Percentiles rank a stretch among this genome's conserved stretches.
These are phyloP conservation scores for Diceros bicornis DNA, from an alignment of 2,797 vertebrate species.

Conservation along the genomic window DNA sequence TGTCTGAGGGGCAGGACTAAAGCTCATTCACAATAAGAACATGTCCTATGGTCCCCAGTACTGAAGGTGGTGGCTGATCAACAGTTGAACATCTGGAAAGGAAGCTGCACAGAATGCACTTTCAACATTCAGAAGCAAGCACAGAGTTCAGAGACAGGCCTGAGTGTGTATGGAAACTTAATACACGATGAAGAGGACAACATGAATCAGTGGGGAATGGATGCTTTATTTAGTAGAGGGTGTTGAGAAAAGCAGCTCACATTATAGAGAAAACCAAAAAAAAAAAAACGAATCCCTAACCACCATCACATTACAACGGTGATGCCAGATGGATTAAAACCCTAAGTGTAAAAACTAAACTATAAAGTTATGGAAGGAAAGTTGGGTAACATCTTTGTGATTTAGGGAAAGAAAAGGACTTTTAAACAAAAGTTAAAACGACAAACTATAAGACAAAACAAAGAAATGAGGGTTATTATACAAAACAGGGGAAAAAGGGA, in stretches of 20 bases:
- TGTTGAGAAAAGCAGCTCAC: not conserved
- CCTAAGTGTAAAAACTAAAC: not conserved
- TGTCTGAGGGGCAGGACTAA: not conserved
- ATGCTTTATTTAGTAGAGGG: not conserved
- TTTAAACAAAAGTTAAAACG: not conserved
- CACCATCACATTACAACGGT: too few relatives aligned
- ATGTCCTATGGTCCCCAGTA: not conserved
- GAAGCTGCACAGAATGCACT: not conserved
- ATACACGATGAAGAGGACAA: not conserved
- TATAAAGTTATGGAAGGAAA: not conserved
- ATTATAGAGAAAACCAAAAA: not conserved
- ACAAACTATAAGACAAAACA: not conserved
- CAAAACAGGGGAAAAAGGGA: too few relatives aligned
- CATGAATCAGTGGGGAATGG: not conserved
- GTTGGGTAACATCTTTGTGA: not conserved
- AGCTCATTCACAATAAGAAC: not conserved
- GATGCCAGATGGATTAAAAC: not conserved
- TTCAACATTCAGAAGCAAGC: not conserved
- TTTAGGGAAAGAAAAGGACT: not conserved
- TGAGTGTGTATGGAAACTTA: rapidly evolving
- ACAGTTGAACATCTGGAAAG: not conserved
- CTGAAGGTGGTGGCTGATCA: too few relatives aligned
- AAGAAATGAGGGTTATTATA: not conserved
- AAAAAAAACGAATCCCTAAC: not conserved
- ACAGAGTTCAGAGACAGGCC: not conserved